phyloP scores from a whole-genome alignment of 2,113 vertebrate genomes.

The Trematomus loennbergii region DNA sequence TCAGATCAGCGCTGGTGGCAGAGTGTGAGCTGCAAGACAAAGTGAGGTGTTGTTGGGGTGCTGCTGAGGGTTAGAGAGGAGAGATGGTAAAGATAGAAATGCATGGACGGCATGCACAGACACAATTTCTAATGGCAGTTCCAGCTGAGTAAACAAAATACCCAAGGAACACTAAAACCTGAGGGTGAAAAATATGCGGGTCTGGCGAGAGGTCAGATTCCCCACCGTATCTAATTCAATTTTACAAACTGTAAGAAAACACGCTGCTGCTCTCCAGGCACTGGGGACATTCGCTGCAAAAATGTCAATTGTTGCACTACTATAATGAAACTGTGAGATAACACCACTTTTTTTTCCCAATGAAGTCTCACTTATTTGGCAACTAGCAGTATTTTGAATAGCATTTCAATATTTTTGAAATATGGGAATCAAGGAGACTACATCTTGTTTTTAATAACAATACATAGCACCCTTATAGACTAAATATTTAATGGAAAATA shows the following conservation, averaged over 20 bases:
- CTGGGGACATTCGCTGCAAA: slow-evolving; percentile 46
- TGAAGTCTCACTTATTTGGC: background rate
- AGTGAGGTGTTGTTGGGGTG: slow-evolving; percentile 42
- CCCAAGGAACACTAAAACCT: slow-evolving; percentile 83
- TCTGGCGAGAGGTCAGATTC: slow-evolving; percentile 85
- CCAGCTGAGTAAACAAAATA: slow-evolving; percentile 89
- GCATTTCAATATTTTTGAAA: background rate
- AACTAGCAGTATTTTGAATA: background rate
- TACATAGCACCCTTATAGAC: background rate
- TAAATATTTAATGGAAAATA: background rate
- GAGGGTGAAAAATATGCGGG: slow-evolving; percentile 83
- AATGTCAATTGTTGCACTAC: slow-evolving; percentile 49
- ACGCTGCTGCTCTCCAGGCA: slow-evolving; percentile 69
- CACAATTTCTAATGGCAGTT: slow-evolving; percentile 81
- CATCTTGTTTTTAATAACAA: background rate
- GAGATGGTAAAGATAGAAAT: slow-evolving; percentile 77
- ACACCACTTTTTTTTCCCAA: background rate
- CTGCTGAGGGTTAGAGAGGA: slow-evolving; percentile 6
- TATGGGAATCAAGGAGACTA: background rate
- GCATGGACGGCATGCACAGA: slow-evolving; percentile 72
- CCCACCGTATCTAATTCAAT: slow-evolving; percentile 87
- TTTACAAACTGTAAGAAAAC: slow-evolving; percentile 88
- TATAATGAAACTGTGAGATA: slow-evolving; percentile 10
- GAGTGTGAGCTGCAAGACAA: slow-evolving; percentile 54
- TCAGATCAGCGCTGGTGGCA: slow-evolving; percentile 76